Evolutionary conservation across 1,140 invertebrate species (phyloP).

Genomic region (Drosophila leontia): DNA sequence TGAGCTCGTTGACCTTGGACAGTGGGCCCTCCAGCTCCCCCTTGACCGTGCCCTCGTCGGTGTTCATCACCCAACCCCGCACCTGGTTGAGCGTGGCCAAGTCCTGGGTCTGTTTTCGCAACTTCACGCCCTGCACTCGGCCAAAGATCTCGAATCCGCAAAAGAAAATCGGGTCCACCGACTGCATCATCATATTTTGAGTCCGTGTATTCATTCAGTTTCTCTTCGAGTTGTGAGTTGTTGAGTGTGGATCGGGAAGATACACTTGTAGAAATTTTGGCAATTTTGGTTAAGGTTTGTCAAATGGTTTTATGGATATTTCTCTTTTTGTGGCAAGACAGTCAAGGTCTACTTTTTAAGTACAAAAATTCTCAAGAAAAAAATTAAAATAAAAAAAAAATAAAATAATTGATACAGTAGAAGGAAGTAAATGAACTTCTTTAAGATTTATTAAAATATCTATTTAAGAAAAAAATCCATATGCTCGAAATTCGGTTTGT

Average conservation of each 20-base stretch:
- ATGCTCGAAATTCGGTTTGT: background rate
- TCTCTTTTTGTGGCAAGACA: background rate
- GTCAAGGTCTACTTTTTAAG: background rate
- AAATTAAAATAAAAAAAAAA: no score
- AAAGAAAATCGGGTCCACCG: slow-evolving; percentile 48
- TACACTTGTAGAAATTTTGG: background rate
- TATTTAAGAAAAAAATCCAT: background rate
- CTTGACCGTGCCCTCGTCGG: slow-evolving; percentile 87
- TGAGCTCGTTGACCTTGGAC: slow-evolving; percentile 87
- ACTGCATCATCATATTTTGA: slow-evolving; percentile 25
- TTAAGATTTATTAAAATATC: background rate
- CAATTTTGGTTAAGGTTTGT: background rate
- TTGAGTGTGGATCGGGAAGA: background rate
- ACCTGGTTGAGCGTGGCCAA: slow-evolving; percentile 86
- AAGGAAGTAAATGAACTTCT: background rate
- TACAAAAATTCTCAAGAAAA: background rate
- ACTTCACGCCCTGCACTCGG: slow-evolving; percentile 87
- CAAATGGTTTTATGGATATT: background rate
- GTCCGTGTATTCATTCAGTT: background rate
- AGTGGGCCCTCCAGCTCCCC: slow-evolving; percentile 88
- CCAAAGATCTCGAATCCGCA: slow-evolving; percentile 87
- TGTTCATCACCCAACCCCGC: slow-evolving; percentile 90
- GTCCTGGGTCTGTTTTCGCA: slow-evolving; percentile 87
- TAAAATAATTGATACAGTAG: no score
- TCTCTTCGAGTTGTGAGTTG: background rate